phyloP scores from a whole-genome alignment of 2,888 invertebrate genomes.

The Neoitamus cyanurus region DNA sequence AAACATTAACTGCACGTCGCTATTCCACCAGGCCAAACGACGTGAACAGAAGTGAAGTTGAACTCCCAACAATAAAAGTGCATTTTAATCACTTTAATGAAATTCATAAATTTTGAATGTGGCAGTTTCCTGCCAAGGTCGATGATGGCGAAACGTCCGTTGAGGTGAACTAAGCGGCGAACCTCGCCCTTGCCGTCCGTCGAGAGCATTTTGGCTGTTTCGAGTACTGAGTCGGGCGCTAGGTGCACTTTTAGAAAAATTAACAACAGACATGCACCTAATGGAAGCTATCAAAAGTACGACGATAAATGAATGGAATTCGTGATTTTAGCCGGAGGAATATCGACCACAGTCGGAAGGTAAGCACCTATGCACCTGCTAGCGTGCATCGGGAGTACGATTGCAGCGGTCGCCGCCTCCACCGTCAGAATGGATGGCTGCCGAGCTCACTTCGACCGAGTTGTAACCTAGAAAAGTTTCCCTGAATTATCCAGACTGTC shows the following conservation, averaged over 20 bases:
- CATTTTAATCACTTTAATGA: not conserved
- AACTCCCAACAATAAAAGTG: not conserved
- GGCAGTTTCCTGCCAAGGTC: not conserved
- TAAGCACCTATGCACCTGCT: not conserved
- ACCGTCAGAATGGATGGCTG: not conserved
- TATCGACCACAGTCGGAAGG: not conserved
- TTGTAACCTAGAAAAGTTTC: not conserved
- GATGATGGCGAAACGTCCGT: not conserved
- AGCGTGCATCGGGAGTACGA: not conserved
- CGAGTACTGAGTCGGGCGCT: not conserved
- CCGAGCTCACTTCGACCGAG: not conserved
- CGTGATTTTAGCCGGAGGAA: not conserved
- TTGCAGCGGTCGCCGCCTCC: not conserved
- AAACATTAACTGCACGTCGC: not conserved
- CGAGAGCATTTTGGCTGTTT: not conserved
- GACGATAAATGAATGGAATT: conserved; percentile 1
- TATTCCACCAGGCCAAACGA: not conserved
- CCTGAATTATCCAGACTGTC: not conserved
- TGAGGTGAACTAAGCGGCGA: not conserved
- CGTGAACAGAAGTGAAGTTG: not conserved
- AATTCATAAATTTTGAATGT: not conserved
- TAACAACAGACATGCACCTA: not conserved
- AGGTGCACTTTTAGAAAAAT: not conserved
- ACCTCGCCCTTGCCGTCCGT: not conserved
- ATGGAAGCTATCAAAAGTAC: conserved; percentile 1